Base-by-base conservation (phyloP, 23 tunicate species). In the Styela clava region DNA sequence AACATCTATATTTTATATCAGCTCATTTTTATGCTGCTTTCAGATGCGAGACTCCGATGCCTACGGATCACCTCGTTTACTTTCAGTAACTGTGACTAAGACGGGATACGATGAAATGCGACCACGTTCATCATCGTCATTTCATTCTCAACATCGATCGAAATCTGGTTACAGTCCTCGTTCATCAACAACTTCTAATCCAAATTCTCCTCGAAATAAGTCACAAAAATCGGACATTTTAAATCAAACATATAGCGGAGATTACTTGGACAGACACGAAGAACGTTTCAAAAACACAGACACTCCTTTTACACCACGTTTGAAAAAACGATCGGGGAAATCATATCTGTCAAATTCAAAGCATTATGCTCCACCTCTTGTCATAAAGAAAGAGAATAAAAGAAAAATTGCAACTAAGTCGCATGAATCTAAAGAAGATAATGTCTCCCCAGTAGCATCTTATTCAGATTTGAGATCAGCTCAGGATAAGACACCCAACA, bases 181-280 rank as follows among this genome's bases (percentile, higher is more conserved):
- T n/a, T 72, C 78, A 12, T 32, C 44, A 31, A 52, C 64, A 5
- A 25, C 64, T 16, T 79, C 74, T 9, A 24, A 79, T 32, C 36
- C 36, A 29, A 79, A 79, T 16, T 65, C 74, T 63, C 83, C 73
- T 0, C 24, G 74, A 32, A 36, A 35, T 31, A 36, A 44, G 44
- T 24, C 81, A 22, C 65, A 52, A 2, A 83, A 74, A 83, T 52
- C 79, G 33, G 56, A 84, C 24, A 80, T 86, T 24, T 31, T 85
- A 63, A 68, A 87, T 44, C 30, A 88, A 51, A 93, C 98, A 1
- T 93, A 93, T 84, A 85, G 91, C 35, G 98, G 98, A 1, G 98
- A 93, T 70, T 93, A 93, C 63, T 64, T 93, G 69, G 87, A 87
- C 30, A 71, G 85, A 63, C 98, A 93, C 76, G 65, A 64, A 25